These are phyloP conservation scores for Odobenus rosmarus DNA, from an alignment of 2,113 vertebrate genomes.

Conservation along the genomic window DNA sequence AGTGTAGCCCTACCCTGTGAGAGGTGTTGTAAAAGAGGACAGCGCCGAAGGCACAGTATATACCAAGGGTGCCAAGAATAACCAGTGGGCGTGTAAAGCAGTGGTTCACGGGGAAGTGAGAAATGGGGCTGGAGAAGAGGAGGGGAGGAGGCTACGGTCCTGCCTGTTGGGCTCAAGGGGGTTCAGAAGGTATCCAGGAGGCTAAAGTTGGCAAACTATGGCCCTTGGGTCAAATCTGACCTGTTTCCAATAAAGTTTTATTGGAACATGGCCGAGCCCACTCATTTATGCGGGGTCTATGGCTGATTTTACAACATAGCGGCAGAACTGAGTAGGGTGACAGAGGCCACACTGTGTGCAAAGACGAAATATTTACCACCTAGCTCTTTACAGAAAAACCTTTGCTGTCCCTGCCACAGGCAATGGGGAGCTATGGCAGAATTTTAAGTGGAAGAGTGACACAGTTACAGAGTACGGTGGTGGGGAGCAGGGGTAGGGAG, in stretches of 20 bases:
- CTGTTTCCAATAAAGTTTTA: background rate
- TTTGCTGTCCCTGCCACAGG: background rate
- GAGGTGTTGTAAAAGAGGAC: background rate
- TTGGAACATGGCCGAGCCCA: background rate
- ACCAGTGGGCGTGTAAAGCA: accelerated
- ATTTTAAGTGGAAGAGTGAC: background rate
- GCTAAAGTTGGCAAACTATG: background rate
- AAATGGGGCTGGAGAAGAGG: background rate
- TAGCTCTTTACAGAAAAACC: background rate
- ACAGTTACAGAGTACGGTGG: background rate
- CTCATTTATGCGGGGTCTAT: background rate
- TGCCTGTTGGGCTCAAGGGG: background rate
- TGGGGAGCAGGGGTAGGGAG: background rate
- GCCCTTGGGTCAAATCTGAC: background rate
- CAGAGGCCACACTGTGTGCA: background rate
- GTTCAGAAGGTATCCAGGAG: background rate
- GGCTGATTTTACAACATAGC: background rate
- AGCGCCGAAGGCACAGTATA: background rate
- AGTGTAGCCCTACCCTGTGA: background rate
- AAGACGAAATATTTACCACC: background rate
- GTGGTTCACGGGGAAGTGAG: background rate
- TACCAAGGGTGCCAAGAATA: background rate
- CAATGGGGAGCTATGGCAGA: background rate
- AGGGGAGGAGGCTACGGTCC: background rate
- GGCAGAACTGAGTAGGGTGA: background rate